Evolutionary conservation across 2,113 vertebrate species (phyloP).

Genomic region (Vulpes vulpes): DNA sequence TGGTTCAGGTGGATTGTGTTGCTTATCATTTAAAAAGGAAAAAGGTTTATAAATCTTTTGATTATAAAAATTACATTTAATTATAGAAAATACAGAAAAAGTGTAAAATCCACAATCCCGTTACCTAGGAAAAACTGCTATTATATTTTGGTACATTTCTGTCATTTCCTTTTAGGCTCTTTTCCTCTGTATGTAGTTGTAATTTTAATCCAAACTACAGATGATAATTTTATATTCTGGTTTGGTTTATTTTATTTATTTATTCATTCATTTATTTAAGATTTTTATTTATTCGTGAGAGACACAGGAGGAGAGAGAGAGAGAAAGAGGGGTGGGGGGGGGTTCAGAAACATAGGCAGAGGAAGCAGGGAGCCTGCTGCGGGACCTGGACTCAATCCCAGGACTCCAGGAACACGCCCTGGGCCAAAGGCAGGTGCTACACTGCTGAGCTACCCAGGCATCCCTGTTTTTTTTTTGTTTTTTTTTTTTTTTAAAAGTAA

Average conservation of each 20-base stretch:
- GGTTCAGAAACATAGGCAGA: too few relatives aligned
- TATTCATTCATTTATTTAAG: too few relatives aligned
- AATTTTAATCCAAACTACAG: slow-evolving; percentile 16
- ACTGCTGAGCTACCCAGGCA: too few relatives aligned
- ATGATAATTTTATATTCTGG: not conserved
- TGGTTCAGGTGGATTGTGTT: slow-evolving; percentile 32
- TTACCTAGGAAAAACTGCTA: not conserved
- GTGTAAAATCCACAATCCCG: not conserved
- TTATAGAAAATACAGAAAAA: not conserved
- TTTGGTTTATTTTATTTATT: not conserved
- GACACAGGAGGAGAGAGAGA: too few relatives aligned
- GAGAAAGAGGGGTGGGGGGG: too few relatives aligned
- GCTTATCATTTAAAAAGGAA: not conserved
- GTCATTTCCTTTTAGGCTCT: not conserved
- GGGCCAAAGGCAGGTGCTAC: too few relatives aligned
- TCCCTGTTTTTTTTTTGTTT: too few relatives aligned
- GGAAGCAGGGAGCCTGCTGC: too few relatives aligned
- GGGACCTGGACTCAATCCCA: too few relatives aligned
- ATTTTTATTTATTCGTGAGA: too few relatives aligned
- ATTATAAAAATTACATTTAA: slow-evolving; percentile 8
- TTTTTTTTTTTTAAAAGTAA: not conserved
- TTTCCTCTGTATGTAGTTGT: not conserved
- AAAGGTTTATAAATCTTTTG: not conserved
- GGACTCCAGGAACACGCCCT: too few relatives aligned
- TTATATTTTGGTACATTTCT: slow-evolving; percentile 45